Evolutionary conservation across 2,113 vertebrate species (phyloP).

Genomic region (Gambusia affinis): DNA sequence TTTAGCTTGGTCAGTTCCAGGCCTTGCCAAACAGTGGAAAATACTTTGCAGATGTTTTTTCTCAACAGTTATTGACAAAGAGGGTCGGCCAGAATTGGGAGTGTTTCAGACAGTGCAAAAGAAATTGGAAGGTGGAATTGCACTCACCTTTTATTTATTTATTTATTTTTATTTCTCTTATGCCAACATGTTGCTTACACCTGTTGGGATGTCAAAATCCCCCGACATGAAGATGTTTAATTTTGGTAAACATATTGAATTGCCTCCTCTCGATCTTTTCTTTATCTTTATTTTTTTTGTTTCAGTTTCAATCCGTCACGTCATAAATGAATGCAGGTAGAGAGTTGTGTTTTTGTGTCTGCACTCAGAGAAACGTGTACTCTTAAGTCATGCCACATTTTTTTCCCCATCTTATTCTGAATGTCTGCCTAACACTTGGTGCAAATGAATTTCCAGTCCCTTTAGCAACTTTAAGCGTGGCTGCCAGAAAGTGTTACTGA

Average conservation of each 20-base stretch:
- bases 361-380: not conserved
- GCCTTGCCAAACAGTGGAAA: constrained; percentile 15
- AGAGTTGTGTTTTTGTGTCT: not conserved
- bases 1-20: constrained; percentile 23
- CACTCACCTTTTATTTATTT: not conserved
- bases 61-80: constrained; percentile 27
- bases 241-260: constrained; percentile 18
- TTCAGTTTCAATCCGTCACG: not conserved
- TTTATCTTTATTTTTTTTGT: not conserved
- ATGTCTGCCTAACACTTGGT: constrained; percentile 66
- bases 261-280: not conserved
- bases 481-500: constrained; percentile 59
- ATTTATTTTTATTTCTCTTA: constrained; percentile 8
- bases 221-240: not conserved
- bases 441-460: constrained; percentile 48
- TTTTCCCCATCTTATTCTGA: constrained; percentile 39
- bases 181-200: constrained; percentile 2
- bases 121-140: constrained; percentile 20
- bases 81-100: constrained; percentile 12
- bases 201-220: constrained; percentile 17
- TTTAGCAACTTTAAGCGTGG: constrained; percentile 48
- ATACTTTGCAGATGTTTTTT: constrained; percentile 25
- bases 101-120: constrained; percentile 19
- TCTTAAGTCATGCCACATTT: constrained; percentile 30
- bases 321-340: constrained; percentile 15